Conservation (phyloP, 2,797 vertebrate species). For the Phrynocephalus guinanensis region DNA sequence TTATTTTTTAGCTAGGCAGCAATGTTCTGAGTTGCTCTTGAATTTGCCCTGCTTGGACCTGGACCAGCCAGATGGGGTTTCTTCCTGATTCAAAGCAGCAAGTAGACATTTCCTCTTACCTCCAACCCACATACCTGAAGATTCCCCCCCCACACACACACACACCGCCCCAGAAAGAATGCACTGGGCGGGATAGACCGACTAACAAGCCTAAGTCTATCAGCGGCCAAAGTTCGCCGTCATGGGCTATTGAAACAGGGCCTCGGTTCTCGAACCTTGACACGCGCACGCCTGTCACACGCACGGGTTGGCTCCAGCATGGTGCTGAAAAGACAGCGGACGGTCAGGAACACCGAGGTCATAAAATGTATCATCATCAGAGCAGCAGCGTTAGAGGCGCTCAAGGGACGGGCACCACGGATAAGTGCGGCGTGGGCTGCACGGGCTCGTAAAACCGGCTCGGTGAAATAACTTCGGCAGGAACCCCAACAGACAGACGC, state of each 20-base stretch:
- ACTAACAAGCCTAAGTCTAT: not conserved
- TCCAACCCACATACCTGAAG: not conserved
- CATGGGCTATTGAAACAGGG: not conserved
- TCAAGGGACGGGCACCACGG: not conserved
- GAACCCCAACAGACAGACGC: not conserved
- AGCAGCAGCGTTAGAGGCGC: not conserved
- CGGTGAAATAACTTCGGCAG: not conserved
- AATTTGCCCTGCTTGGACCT: not conserved
- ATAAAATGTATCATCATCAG: too few species aligned
- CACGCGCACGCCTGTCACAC: too few species aligned
- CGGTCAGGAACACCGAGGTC: not conserved
- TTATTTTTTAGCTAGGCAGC: too few species aligned
- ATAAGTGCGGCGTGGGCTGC: rapidly evolving
- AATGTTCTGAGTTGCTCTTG: not conserved
- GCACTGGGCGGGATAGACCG: too few species aligned
- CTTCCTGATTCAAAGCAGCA: not conserved
- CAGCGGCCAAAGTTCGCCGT: not conserved
- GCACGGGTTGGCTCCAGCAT: not conserved
- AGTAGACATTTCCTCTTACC: not conserved
- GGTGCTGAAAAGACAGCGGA: not conserved
- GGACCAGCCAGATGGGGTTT: not conserved
- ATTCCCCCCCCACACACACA: not conserved
- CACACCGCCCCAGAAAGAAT: not conserved
- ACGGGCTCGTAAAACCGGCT: not conserved
- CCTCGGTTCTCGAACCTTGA: not conserved